Evolutionary conservation across 23 tunicate genomes (phyloP), one percentile per base, ranked within the genome.

Genomic region (Ascidia mentula): DNA sequence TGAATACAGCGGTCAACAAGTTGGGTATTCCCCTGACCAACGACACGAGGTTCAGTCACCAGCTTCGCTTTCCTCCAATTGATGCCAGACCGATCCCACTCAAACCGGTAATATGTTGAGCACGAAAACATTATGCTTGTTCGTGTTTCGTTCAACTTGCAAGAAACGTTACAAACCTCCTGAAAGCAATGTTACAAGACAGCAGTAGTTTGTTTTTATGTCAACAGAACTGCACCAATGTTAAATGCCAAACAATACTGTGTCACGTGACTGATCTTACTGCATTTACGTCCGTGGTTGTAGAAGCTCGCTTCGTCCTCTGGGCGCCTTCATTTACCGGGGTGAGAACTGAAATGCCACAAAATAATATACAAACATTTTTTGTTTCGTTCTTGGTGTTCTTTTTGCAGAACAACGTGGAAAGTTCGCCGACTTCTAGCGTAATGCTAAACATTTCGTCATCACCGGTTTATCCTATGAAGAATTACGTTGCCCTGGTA

Each of bases 241-340:
- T 53, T 5, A 9, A 20, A 1, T 53, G 65, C 24, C 24, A 28
- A 28, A 53, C 24, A 28, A 53, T 53, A 5, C 2, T 28, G 24
- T 53, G 65, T 53, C 65, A 53, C 65, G 65, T 53, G 65, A 53
- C 65, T 53, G 65, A 53, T 28, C 24, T 53, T 26, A 53, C 65
- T 26, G 65, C 13, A 28, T 53, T 53, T 53, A 53, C 65, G 65
- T 53, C 65, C 22, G 28, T 53, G 65, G 24, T 1, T 9, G 24
- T 53, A 20, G 65, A 53, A 53, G 65, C 65, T 3, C 22, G 65
- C 13, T 53, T 53, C 13, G 65, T 53, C 13, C 28, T 53, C 24
- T 53, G 65, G 65, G 24, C 24, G 22, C 65, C 65, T 5, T 76
- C 85, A 13, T 38, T 76, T 0, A 33, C 40, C 26, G 60, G 61